Percentiles rank a stretch among this genome's conserved stretches.
Conservation (phyloP, 2,888 invertebrate genomes). For the Ectropis crepuscularia region DNA sequence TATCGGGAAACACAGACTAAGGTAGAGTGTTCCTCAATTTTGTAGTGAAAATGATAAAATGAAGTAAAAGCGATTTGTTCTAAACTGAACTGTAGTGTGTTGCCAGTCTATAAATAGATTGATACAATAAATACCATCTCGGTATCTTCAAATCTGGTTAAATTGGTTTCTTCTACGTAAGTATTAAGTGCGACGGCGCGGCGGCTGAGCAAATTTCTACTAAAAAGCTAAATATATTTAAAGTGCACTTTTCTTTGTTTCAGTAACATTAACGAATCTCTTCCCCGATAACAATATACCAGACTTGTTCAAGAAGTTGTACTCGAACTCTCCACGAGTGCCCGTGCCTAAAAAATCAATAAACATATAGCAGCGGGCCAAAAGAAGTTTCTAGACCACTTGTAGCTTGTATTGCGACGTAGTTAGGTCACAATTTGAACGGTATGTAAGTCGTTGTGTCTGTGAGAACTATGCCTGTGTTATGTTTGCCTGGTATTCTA, state of each 20-base stretch:
- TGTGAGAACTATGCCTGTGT: neutral
- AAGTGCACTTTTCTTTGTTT: constrained; percentile 44
- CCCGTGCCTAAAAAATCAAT: constrained; percentile 65
- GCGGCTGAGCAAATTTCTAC: too few species aligned
- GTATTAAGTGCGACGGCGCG: too few species aligned
- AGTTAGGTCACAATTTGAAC: constrained; percentile 6
- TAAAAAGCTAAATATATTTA: constrained; percentile 1
- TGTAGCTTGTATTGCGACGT: neutral
- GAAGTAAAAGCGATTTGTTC: too few species aligned
- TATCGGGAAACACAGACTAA: too few species aligned
- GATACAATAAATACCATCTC: too few species aligned
- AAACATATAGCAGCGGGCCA: constrained; percentile 52
- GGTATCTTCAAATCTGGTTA: too few species aligned
- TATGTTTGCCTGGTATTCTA: constrained; percentile 3
- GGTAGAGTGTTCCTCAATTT: too few species aligned
- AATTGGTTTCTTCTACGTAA: too few species aligned
- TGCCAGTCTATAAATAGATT: too few species aligned
- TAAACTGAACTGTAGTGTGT: too few species aligned
- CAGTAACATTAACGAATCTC: constrained; percentile 86
- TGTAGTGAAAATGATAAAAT: too few species aligned
- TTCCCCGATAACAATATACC: constrained; percentile 92
- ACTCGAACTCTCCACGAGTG: constrained; percentile 86
- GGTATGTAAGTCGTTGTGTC: neutral
- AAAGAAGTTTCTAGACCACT: constrained; percentile 9
- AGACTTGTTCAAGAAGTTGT: constrained; percentile 89